A percentile compares a stretch with the other conserved stretches of the same genome.
Evolutionary conservation across 2,113 vertebrate genomes (phyloP).

Genomic region (Manacus vitellinus): DNA sequence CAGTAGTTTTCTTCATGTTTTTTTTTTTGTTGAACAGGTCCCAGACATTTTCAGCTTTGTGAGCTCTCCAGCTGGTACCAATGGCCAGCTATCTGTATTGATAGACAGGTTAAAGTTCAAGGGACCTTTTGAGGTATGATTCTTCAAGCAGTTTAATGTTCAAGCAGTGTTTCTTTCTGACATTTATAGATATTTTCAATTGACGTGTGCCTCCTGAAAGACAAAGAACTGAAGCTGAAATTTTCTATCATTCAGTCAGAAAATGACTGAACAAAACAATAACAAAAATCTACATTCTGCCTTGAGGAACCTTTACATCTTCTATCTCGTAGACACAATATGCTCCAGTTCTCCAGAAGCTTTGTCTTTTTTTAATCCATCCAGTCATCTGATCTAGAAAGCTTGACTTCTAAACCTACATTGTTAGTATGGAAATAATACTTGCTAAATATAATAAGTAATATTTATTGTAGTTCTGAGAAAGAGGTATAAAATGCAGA

Average conservation of each 20-base stretch:
- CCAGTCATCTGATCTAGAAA: not conserved
- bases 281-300: not conserved
- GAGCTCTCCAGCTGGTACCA: not conserved
- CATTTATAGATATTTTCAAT: not conserved
- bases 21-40: not conserved
- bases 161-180: not conserved
- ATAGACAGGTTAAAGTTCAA: not conserved
- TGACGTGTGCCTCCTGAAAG: not conserved
- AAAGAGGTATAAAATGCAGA: not conserved
- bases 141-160: not conserved
- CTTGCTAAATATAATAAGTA: not conserved
- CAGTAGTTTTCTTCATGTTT: not conserved
- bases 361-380: not conserved
- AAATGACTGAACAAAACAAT: not conserved
- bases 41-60: not conserved
- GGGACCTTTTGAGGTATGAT: not conserved
- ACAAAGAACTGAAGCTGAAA: conserved; percentile 3
- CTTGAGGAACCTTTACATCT: not conserved
- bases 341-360: not conserved
- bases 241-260: conserved; percentile 9
- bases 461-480: not conserved
- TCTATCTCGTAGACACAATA: not conserved
- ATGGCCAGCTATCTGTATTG: not conserved
- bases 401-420: not conserved
- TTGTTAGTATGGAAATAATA: not conserved